Base-by-base conservation (phyloP, 2,113 vertebrate species). In the Silurus meridionalis region DNA sequence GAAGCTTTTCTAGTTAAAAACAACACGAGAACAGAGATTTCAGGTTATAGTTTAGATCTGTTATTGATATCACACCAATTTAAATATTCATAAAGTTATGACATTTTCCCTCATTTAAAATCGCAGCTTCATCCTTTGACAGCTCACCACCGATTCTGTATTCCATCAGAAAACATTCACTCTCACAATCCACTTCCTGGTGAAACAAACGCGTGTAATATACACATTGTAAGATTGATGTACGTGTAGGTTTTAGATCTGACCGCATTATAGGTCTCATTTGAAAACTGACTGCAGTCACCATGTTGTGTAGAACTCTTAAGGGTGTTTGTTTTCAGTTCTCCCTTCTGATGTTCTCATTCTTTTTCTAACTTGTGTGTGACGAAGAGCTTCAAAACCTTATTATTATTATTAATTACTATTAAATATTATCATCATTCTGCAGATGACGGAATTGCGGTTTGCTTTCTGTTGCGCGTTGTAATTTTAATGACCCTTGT, bases 341-440 rank as follows among this genome's bases (percentile, higher is more conserved):
- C 57, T 87, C 84, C 85, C 11, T 86, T 83, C 50, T 67, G 77
- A 64, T 88, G 85, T 88, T 90, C 74, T 82, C 83, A 88, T 86
- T 72, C 57, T 82, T 48, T 90, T 89, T 87, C 84, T 89, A 89
- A 90, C 72, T 81, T 91, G 88, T 88, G 63, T 90, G 90, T 79
- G 52, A 89, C 85, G 87, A 90, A 80, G 79, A 90, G 90, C 84
- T 89, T 89, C 85, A 88, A 37, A 89, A 86, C 69, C 75, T 82
- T 86, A 87, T 87, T 88, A 89, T 87, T 64, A 86, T 87, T 88
- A 89, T 87, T 61, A 67, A 55, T 15, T 83, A 53, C 48, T 80
- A 80, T 80, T 67, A 83, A 60, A 71, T 83, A 72, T 83, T 46
- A 57, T 23, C 52, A 83, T 71, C 13, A 53, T 53, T 85, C 86